Base-by-base conservation (phyloP, 1,140 invertebrate genomes). In the Phenacoccus solenopsis region DNA sequence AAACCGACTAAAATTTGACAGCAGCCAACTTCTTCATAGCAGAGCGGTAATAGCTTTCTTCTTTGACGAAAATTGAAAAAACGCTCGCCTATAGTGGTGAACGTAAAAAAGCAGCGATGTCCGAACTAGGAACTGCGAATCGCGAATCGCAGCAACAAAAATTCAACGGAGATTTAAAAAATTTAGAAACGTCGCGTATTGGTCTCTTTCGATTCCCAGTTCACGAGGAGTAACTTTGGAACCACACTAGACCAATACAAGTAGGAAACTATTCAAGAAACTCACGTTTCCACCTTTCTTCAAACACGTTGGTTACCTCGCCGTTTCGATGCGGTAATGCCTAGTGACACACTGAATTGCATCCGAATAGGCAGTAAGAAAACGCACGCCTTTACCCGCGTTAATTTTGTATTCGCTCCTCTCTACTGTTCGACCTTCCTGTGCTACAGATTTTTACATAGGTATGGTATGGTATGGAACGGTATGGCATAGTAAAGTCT, bases 291-390 rank as follows among this genome's bases (percentile, higher is more conserved):
- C n/a, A n/a, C n/a, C 16, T 5, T 49, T n/a, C 4, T n/a, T 49
- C 38, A n/a, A 49, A 49, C n/a, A 27, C 59, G 59, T 22, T 27
- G 10, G 25, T 13, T 10, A 27, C 59, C 59, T 64, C 25, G 25
- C 59, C 25, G 59, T 22, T 22, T 64, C 20, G 20, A 49, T 64
- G 21, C 10, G 10, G 22, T 64, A 64, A 64, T 64, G 59, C 59
- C 59, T 64, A 64, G 59, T 64, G 59, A 64, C 59, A 64, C 59
- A 64, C 59, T 64, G 59, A 64, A 64, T 13, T 64, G 38, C 38
- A 49, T 49, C 38, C 38, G 5, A 49, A 4, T 64, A 9, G 22
- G 5, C 12, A 64, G 25, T 16, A 64, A 64, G 25, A 64, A 64
- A 64, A 64, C 59, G 59, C 4, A 10, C 25, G 59, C 10, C 21